Evolutionary conservation across 2,888 invertebrate genomes (phyloP).

Genomic region (Aporophyla lueneburgensis): DNA sequence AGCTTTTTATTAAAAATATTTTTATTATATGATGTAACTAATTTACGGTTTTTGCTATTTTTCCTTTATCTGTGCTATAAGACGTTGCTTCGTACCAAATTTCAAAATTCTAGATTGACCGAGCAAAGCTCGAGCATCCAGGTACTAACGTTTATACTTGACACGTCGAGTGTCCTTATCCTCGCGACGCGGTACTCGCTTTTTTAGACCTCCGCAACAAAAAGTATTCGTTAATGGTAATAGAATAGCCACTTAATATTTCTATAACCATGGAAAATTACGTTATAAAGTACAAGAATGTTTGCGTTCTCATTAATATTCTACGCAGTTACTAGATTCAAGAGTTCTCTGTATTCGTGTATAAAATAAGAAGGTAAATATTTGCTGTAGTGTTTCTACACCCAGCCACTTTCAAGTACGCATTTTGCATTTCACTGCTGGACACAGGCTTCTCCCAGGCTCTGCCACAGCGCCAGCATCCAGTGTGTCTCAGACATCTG

Average conservation of each 20-base stretch:
- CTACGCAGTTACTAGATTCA: neutral
- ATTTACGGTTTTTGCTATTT: too few relatives aligned
- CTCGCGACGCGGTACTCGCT: neutral
- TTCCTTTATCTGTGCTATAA: too few relatives aligned
- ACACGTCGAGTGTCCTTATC: neutral
- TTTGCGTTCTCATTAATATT: slow-evolving; percentile 12
- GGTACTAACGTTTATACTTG: neutral
- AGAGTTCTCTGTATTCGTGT: neutral
- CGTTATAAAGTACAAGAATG: neutral
- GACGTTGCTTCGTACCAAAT: too few relatives aligned
- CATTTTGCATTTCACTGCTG: neutral
- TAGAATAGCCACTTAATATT: neutral
- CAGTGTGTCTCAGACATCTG: neutral
- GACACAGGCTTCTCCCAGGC: too few relatives aligned
- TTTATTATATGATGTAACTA: too few relatives aligned
- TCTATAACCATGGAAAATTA: neutral
- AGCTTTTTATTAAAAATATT: too few relatives aligned
- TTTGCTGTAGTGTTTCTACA: neutral
- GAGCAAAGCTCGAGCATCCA: too few relatives aligned
- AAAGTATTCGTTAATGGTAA: neutral
- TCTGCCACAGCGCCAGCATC: neutral
- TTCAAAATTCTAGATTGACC: too few relatives aligned
- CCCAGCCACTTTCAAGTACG: too few relatives aligned
- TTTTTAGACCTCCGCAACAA: neutral
- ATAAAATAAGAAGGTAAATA: neutral